These are phyloP conservation scores for Falco concolor DNA, from an alignment of 2,797 vertebrate genomes.

Conservation along the genomic window DNA sequence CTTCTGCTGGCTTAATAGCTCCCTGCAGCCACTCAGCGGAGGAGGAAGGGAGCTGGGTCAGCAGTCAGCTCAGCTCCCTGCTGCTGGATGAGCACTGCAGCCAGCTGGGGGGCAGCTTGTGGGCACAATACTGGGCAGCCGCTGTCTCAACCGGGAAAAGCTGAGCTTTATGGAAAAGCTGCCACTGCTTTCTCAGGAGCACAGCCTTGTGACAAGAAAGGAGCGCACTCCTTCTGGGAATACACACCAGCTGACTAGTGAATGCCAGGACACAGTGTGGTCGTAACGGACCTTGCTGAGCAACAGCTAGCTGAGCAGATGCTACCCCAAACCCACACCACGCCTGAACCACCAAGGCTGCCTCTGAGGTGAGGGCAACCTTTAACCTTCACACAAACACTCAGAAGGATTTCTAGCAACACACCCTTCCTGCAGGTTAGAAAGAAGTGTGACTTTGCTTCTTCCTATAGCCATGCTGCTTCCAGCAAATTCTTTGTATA, in stretches of 20 bases:
- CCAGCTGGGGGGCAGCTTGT: neutral
- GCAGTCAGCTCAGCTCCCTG: neutral
- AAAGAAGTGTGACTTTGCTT: neutral
- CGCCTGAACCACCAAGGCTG: neutral
- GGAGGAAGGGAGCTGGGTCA: accelerated
- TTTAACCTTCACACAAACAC: neutral
- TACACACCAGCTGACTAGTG: accelerated
- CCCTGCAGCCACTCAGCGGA: neutral
- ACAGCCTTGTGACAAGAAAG: neutral
- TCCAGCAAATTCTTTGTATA: neutral
- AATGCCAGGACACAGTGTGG: accelerated
- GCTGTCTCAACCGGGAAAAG: neutral
- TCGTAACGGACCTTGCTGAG: neutral
- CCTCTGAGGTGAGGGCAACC: neutral
- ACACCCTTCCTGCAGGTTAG: neutral
- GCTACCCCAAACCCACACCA: neutral
- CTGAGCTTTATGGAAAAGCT: neutral
- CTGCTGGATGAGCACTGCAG: accelerated
- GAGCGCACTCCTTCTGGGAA: neutral
- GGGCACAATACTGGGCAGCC: neutral
- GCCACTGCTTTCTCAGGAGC: neutral
- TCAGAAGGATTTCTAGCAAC: neutral
- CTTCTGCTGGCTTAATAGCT: neutral
- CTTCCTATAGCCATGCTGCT: neutral
- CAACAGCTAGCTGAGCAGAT: neutral